Evolutionary conservation across 2,113 vertebrate genomes (phyloP).

Genomic region (Trichechus manatus): DNA sequence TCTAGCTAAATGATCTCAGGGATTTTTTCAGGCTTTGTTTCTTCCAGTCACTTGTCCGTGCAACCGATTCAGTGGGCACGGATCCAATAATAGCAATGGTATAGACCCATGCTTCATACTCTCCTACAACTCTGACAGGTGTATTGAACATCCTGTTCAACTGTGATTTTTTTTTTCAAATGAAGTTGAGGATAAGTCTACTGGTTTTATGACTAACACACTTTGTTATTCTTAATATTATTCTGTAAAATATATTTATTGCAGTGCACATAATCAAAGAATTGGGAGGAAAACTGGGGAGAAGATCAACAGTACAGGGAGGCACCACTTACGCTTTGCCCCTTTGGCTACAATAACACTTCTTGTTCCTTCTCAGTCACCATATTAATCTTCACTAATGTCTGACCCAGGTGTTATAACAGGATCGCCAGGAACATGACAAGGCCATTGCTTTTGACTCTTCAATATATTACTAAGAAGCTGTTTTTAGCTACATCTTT

Average conservation of each 20-base stretch:
- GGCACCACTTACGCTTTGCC: conserved; percentile 22
- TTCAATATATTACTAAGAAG: conserved; percentile 65
- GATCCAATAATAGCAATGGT: accelerated
- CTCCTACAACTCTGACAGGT: neutral
- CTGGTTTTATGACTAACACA: neutral
- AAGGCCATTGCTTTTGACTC: conserved; percentile 82
- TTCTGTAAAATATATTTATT: neutral
- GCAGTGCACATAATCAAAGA: neutral
- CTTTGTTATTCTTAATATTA: neutral
- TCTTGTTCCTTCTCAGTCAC: conserved; percentile 79
- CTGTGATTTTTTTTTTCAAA: neutral
- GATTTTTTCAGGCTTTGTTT: conserved; percentile 38
- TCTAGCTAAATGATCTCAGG: neutral
- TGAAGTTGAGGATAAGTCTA: neutral
- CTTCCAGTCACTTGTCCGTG: neutral
- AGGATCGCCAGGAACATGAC: conserved; percentile 70
- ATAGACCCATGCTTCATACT: neutral
- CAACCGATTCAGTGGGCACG: neutral
- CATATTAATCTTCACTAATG: conserved; percentile 83
- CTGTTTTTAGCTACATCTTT: conserved; percentile 72
- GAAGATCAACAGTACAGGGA: neutral
- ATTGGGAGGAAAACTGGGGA: conserved; percentile 50
- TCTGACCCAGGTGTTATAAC: conserved; percentile 73
- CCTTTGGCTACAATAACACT: conserved; percentile 64
- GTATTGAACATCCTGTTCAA: neutral